These are phyloP conservation scores for Oenanthe melanoleuca DNA, from an alignment of 2,113 vertebrate genomes.

Conservation along the genomic window DNA sequence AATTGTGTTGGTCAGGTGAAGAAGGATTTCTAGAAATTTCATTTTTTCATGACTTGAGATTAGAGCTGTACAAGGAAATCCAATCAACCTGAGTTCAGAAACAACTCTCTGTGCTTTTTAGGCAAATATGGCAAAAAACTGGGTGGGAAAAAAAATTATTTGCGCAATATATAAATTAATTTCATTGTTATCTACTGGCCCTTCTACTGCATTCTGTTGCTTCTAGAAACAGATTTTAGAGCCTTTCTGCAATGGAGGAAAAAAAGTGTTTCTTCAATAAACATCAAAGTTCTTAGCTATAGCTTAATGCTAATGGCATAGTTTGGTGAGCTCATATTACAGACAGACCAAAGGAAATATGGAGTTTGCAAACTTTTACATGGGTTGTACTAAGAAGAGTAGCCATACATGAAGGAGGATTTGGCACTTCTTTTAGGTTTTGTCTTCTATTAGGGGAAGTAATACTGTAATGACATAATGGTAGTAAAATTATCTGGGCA, in stretches of 20 bases:
- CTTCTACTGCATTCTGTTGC: not conserved
- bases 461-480: not conserved
- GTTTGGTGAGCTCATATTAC: not conserved
- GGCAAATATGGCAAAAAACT: not conserved
- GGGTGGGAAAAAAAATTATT: accelerated
- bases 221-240: not conserved
- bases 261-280: not conserved
- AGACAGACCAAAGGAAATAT: not conserved
- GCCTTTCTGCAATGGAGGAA: not conserved
- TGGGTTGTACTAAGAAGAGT: not conserved
- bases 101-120: not conserved
- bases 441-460: not conserved
- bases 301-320: not conserved
- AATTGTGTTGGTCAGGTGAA: not conserved
- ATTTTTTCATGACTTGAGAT: not conserved
- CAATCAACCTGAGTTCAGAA: not conserved
- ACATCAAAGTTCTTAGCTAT: not conserved
- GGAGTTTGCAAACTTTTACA: not conserved
- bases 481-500: not conserved
- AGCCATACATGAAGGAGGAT: not conserved
- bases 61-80: not conserved
- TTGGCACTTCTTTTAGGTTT: not conserved
- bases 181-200: not conserved
- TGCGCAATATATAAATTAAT: not conserved
- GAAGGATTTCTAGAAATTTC: not conserved